Base-by-base conservation (phyloP, 2,888 invertebrate genomes). In the Drosophila peninsularis region DNA sequence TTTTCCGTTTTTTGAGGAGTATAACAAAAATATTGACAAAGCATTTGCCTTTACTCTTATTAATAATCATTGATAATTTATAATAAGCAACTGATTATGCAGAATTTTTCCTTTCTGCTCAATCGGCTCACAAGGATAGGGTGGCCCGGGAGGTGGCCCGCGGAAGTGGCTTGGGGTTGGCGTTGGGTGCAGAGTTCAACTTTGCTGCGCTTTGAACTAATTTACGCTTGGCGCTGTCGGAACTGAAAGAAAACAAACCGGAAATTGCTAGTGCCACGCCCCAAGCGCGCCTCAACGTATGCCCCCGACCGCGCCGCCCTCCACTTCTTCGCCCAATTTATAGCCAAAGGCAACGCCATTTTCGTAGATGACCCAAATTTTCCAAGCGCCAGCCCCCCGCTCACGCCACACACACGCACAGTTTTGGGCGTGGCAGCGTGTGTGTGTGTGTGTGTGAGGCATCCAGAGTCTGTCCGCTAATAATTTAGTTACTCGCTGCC, bases 171-270 rank as follows among this genome's bases (percentile, higher is more conserved):
- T 41, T 11, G 2, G 36, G 1, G 10, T 13, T 14, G n/a, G 5
- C 4, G 27, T 30, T 5, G 27, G 30, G 27, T 34, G 42, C 5
- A 21, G 24, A 42, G 34, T 55, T 70, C 54, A 75, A 69, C 64
- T 69, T 85, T 74, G 64, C 75, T 70, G 71, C 73, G 88, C 88
- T 84, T 87, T 84, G 77, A 89, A 85, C 85, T 83, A 85, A 85
- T 85, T 85, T 85, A 84, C 84, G 76, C 79, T 71, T 71, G 62
- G 63, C 71, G 75, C 72, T 75, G 89, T 87, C 89, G 84, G 89
- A 89, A 87, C 78, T 76, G 65, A 78, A 71, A 76, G 89, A 87
- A 89, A 89, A 89, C 81, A 89, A 89, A 83, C 85, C 85, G 85
- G 85, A 85, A 89, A 85, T 89, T 85, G 89, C 85, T 68, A 61